Evolutionary conservation across 2,888 invertebrate genomes (phyloP).

Genomic region (Lithophane leautieri): DNA sequence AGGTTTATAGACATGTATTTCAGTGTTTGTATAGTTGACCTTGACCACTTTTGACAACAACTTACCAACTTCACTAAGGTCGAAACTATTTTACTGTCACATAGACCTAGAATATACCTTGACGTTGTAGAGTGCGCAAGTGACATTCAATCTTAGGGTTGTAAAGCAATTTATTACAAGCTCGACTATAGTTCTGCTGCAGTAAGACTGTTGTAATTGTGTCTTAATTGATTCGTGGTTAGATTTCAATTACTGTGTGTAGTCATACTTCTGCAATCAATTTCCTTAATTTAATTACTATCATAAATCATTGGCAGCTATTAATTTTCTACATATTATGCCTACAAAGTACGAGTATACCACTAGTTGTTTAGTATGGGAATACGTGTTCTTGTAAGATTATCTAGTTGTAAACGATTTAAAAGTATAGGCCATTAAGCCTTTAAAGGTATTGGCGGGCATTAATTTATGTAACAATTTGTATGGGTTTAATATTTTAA

Average conservation of each 20-base stretch:
- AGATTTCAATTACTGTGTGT: background rate
- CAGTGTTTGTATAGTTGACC: background rate
- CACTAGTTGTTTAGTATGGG: conserved; percentile 29
- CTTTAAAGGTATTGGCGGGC: conserved; percentile 20
- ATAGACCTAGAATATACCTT: background rate
- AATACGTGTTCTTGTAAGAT: conserved; percentile 44
- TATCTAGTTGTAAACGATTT: conserved; percentile 49
- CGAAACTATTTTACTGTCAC: background rate
- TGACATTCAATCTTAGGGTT: background rate
- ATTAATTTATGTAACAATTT: conserved; percentile 41
- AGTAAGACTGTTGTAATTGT: background rate
- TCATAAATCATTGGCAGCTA: conserved; percentile 60
- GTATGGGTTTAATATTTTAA: conserved; percentile 33
- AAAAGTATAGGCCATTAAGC: conserved; percentile 46
- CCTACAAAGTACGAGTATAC: conserved; percentile 40
- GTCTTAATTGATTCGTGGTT: background rate
- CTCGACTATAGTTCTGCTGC: background rate
- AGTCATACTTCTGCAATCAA: conserved; percentile 37
- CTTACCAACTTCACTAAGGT: background rate
- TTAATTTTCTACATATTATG: conserved; percentile 59
- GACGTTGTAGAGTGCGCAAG: background rate
- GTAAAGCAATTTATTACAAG: background rate
- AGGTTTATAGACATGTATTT: background rate
- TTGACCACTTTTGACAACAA: background rate
- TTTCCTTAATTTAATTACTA: conserved; percentile 36